Base-by-base conservation (phyloP, 2,797 vertebrate genomes). In the Anabacerthia variegaticeps region DNA sequence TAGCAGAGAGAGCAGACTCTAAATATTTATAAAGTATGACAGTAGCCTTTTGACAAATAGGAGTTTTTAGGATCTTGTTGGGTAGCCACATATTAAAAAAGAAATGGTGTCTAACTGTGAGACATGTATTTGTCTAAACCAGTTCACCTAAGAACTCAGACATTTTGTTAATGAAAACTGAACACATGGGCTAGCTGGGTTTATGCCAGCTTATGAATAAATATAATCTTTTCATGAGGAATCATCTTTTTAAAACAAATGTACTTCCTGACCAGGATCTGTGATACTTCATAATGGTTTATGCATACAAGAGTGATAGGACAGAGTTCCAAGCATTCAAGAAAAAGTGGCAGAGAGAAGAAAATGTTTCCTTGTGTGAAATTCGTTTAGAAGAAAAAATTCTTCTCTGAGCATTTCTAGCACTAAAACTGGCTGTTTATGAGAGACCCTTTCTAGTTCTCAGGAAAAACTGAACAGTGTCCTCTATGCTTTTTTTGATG, bases 201-300 rank as follows among this genome's bases (percentile, higher is more conserved):
- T 88, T 59, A 37, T 84, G 92, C 95, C 94, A 96, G 55, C 72
- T 94, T 91, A 97, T 95, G 94, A 95, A 96, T 96, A 92, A 96
- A 91, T 93, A 93, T 88, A 94, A 85, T 55, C 81, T 94, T 79
- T 90, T 79, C 85, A 74, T 87, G 83, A 88, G 41, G 67, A 95
- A 85, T 80, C 74, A 73, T 86, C 82, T 91, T 96, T 95, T 88
- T 86, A 66, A 88, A 95, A 88, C 76, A 92, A 95, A 93, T 94
- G 63, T 90, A 77, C 80, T 96, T 94, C 85, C 83, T 96, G 93
- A 94, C 92, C 81, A 63, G 67, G 88, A 79, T 96, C 89, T 90
- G 77, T 92, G 74, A 56, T 94, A 39, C 34, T 86, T 48, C 48
- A 2, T 92, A 78, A 84, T 58, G 67, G 44, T 68, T 88, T 92